Evolutionary conservation across 2,113 vertebrate genomes (phyloP).

Genomic region (Oncorhynchus gorbuscha): DNA sequence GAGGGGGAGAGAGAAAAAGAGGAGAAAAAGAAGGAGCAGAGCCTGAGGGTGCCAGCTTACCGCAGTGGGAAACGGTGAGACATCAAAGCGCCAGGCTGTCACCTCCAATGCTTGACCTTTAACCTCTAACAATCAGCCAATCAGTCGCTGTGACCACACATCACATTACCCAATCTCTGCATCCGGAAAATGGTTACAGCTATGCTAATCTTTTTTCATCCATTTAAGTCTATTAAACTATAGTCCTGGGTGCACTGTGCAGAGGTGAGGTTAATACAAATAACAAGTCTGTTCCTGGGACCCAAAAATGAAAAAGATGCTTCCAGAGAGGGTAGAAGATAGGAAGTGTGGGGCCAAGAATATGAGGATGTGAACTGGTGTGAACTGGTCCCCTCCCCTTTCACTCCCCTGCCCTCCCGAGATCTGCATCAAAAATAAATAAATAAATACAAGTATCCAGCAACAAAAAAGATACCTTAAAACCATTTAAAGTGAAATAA

Average conservation of each 20-base stretch:
- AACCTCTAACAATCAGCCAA: constrained; percentile 25
- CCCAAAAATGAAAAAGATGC: constrained; percentile 13
- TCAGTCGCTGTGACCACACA: constrained; percentile 2
- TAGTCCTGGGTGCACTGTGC: not conserved
- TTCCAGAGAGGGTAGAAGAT: constrained; percentile 9
- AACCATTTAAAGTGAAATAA: constrained; percentile 71
- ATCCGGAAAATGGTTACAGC: not conserved
- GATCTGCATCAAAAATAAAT: constrained; percentile 24
- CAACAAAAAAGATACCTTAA: constrained; percentile 58
- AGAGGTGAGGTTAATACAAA: not conserved
- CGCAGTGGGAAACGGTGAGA: constrained; percentile 43
- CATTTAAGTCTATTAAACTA: not conserved
- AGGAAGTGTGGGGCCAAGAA: constrained; percentile 7
- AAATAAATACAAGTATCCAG: constrained; percentile 29
- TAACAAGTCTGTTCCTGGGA: not conserved
- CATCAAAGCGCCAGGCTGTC: constrained; percentile 69
- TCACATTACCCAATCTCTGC: not conserved
- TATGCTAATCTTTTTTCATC: not conserved
- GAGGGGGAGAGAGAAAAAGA: not conserved
- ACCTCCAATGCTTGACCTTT: constrained; percentile 67
- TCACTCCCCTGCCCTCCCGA: not conserved
- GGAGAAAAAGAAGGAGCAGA: not conserved
- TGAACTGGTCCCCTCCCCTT: no score
- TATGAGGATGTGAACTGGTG: not conserved
- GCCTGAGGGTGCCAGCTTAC: constrained; percentile 35